phyloP scores from a whole-genome alignment of 2,888 invertebrate genomes.

The Microchrysa polita region DNA sequence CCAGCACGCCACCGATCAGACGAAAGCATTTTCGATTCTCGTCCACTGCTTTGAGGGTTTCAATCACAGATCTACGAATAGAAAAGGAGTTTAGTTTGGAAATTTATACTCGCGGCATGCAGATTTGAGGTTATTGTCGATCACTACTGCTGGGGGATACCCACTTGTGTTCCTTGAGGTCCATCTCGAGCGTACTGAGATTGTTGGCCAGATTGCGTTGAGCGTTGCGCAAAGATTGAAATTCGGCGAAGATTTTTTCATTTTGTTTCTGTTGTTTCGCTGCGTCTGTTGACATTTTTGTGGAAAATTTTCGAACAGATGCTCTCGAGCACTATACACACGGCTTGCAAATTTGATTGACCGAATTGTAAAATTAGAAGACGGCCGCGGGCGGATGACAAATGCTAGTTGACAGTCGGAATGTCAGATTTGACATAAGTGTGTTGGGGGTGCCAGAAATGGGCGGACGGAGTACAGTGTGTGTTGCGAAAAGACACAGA shows the following conservation, averaged over 20 bases:
- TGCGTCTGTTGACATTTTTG: slow-evolving; percentile 61
- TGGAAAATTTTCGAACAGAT: slow-evolving; percentile 25
- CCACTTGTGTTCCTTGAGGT: slow-evolving; percentile 96
- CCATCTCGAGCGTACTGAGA: slow-evolving; percentile 91
- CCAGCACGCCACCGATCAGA: slow-evolving; percentile 92
- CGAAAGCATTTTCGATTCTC: slow-evolving; percentile 88
- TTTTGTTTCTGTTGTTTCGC: slow-evolving; percentile 63
- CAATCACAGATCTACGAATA: slow-evolving; percentile 86
- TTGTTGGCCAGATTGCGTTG: slow-evolving; percentile 88
- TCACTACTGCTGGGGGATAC: too few relatives aligned
- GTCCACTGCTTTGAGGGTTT: slow-evolving; percentile 87
- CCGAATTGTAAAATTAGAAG: not conserved
- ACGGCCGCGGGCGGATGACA: not conserved
- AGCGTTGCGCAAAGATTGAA: slow-evolving; percentile 87
- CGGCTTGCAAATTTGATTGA: not conserved
- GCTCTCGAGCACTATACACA: not conserved
- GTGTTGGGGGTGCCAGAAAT: not conserved
- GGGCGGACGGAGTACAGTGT: not conserved
- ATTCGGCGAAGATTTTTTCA: slow-evolving; percentile 87
- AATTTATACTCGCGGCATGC: not conserved
- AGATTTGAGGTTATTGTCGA: slow-evolving; percentile 22
- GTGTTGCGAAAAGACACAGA: too few relatives aligned
- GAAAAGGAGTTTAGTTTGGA: not conserved
- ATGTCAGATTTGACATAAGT: not conserved
- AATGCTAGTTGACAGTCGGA: slow-evolving; percentile 19